Evolutionary conservation across 2,888 invertebrate species (phyloP).

Genomic region (Andrena haemorrhoa): DNA sequence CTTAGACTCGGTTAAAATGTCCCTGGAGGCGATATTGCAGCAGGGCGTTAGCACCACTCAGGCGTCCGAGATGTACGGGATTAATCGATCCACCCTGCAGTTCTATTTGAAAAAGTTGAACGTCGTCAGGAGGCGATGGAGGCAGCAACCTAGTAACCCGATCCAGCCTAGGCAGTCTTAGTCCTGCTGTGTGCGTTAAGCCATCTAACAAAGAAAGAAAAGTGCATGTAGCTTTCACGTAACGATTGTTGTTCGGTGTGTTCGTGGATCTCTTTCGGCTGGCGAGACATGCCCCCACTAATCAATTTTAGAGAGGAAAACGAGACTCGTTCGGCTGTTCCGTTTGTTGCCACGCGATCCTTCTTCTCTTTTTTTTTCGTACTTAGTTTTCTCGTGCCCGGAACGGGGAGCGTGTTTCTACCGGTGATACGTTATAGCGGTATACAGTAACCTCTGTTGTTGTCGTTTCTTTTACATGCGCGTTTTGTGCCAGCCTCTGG

Average conservation of each 20-base stretch:
- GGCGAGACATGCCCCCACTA: slow-evolving; percentile 28
- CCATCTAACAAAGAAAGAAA: slow-evolving; percentile 6
- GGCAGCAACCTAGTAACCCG: slow-evolving; percentile 75
- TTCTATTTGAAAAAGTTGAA: slow-evolving; percentile 86
- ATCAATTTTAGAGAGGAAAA: slow-evolving; percentile 14
- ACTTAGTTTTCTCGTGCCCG: background rate
- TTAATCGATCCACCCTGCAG: slow-evolving; percentile 86
- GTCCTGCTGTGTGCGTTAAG: slow-evolving; percentile 42
- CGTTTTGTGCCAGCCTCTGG: slow-evolving; percentile 17
- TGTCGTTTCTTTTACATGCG: background rate
- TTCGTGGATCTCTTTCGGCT: slow-evolving; percentile 25
- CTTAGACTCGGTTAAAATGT: slow-evolving; percentile 85
- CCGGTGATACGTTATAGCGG: slow-evolving; percentile 3
- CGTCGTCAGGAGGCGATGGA: slow-evolving; percentile 84
- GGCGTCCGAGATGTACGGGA: slow-evolving; percentile 86
- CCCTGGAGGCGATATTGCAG: slow-evolving; percentile 86
- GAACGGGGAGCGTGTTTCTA: background rate
- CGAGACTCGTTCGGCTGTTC: slow-evolving; percentile 20
- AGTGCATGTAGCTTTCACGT: slow-evolving; percentile 31
- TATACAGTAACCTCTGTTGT: background rate
- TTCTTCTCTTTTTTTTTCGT: background rate
- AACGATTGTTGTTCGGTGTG: slow-evolving; percentile 38
- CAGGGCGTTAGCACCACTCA: slow-evolving; percentile 86
- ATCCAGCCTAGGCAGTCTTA: slow-evolving; percentile 74
- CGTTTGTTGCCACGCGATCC: slow-evolving; percentile 6